Conservation (phyloP, 2,888 invertebrate genomes). For the Diadegma fenestrale region DNA sequence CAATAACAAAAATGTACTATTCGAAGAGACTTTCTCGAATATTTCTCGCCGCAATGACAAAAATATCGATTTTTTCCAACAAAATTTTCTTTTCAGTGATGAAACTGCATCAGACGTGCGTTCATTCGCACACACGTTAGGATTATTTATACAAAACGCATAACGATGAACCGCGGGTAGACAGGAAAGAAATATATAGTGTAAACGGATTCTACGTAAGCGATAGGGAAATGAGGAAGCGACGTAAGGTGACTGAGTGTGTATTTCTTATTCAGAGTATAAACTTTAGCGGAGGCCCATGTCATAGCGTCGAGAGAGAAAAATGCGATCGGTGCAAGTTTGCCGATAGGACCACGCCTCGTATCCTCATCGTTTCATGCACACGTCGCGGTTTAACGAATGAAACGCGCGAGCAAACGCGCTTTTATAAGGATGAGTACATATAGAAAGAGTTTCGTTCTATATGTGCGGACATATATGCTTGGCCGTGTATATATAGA, state of each 20-base stretch:
- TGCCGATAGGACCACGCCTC: constrained; percentile 61
- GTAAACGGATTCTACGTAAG: constrained; percentile 43
- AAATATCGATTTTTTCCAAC: no score
- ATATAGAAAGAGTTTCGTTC: constrained; percentile 25
- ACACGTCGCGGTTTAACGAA: constrained; percentile 60
- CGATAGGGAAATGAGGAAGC: constrained; percentile 66
- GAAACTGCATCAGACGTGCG: constrained; percentile 11
- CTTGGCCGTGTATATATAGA: constrained; percentile 11
- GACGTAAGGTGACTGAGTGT: constrained; percentile 41
- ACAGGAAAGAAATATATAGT: constrained; percentile 9
- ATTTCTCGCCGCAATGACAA: no score
- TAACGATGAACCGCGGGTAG: constrained; percentile 12
- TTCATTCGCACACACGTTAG: neutral
- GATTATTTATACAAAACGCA: neutral
- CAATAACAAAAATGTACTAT: no score
- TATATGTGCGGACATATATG: neutral
- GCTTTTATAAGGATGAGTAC: constrained; percentile 57
- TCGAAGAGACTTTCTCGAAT: no score
- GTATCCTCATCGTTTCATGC: constrained; percentile 37
- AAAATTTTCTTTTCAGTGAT: no score
- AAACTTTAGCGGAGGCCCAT: constrained; percentile 30
- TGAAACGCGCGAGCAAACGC: constrained; percentile 55
- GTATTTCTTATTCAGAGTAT: constrained; percentile 34
- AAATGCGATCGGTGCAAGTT: constrained; percentile 66
- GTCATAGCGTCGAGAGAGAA: constrained; percentile 59